Conservation (phyloP, 2,888 invertebrate genomes). For the Zelleria hepariella region DNA sequence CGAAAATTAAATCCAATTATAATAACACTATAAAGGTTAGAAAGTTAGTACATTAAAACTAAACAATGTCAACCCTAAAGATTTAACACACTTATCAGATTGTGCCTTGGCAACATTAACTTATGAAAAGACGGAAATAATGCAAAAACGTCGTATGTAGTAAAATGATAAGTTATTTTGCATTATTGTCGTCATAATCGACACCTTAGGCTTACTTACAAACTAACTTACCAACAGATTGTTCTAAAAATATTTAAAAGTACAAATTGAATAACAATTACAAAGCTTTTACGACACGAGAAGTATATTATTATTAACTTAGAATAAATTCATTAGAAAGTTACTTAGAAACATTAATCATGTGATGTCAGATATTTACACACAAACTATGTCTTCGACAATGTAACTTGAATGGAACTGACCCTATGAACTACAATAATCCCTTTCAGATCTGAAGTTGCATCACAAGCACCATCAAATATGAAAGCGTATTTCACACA, state of each 20-base stretch:
- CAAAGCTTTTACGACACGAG: not conserved
- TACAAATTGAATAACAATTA: not conserved
- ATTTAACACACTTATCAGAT: constrained; percentile 32
- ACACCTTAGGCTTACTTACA: not conserved
- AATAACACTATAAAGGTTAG: constrained; percentile 53
- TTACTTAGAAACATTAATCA: constrained; percentile 16
- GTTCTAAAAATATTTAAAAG: constrained; percentile 35
- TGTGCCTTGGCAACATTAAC: constrained; percentile 21
- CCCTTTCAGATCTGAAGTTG: not conserved
- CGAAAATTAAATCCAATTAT: constrained; percentile 62
- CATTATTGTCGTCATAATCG: not conserved
- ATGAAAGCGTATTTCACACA: not conserved
- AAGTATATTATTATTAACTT: not conserved
- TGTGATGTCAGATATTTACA: constrained; percentile 63
- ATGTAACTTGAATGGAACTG: not conserved
- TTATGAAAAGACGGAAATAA: constrained; percentile 18
- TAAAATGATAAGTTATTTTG: constrained; percentile 11
- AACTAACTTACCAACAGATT: constrained; percentile 34
- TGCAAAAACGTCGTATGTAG: constrained; percentile 19
- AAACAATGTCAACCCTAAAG: constrained; percentile 49
- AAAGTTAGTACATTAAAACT: constrained; percentile 40
- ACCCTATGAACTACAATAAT: not conserved
- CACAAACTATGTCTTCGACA: not conserved
- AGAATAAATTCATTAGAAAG: not conserved
- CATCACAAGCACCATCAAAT: not conserved